phyloP scores from a whole-genome alignment of 2,888 invertebrate genomes.

The Yponomeuta sedellus region DNA sequence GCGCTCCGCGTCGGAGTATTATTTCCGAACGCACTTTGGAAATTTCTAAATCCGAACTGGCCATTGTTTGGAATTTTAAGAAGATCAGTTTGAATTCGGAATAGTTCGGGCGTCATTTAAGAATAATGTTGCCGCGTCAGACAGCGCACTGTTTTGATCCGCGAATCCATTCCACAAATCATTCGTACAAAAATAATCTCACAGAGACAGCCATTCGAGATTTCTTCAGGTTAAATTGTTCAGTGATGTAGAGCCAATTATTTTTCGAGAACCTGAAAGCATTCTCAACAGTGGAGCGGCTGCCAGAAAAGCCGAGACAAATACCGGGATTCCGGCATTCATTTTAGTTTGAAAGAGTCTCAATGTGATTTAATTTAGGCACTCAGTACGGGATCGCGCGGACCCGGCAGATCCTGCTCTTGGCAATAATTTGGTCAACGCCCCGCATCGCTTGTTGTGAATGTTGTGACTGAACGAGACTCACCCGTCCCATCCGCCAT shows the following conservation, averaged over 20 bases:
- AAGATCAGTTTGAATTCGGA: neutral
- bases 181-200: neutral
- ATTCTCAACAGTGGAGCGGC: neutral
- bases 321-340: conserved; percentile 17
- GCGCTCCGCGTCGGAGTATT: conserved; percentile 49
- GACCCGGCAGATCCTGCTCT: conserved; percentile 55
- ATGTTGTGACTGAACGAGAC: conserved; percentile 24
- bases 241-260: conserved; percentile 12
- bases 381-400: conserved; percentile 39
- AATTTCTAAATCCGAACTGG: conserved; percentile 3
- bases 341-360: conserved; percentile 45
- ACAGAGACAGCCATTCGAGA: conserved; percentile 5
- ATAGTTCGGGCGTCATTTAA: neutral
- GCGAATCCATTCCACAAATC: conserved; percentile 2
- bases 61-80: neutral
- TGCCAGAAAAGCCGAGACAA: conserved; percentile 10
- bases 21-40: conserved; percentile 36
- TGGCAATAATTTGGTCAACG: conserved; percentile 70
- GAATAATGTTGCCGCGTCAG: neutral
- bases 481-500: conserved; percentile 18
- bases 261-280: conserved; percentile 12
- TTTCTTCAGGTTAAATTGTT: conserved; percentile 8
- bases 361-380: conserved; percentile 41
- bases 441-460: conserved; percentile 39
- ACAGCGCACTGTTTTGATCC: neutral